Evolutionary conservation across 1,140 invertebrate species (phyloP).

Genomic region (Diabrotica undecimpunctata): DNA sequence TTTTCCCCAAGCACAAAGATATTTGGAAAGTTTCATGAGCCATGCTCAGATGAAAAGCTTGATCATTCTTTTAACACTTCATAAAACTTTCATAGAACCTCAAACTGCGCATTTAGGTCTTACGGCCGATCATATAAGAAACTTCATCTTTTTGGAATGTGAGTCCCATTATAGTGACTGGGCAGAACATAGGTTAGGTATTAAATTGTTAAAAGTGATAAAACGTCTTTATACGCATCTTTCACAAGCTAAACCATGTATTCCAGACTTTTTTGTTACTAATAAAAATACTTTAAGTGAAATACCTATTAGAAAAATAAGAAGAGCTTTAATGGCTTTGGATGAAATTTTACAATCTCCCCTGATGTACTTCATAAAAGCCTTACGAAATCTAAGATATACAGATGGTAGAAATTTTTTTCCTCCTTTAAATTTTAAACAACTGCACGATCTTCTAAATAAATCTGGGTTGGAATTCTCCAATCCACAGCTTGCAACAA

Average conservation of each 20-base stretch:
- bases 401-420: constrained; percentile 53
- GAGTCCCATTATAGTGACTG: constrained; percentile 65
- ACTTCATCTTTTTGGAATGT: constrained; percentile 71
- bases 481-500: not conserved
- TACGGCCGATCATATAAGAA: constrained; percentile 63
- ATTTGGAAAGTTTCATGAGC: constrained; percentile 64
- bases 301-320: not conserved
- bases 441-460: constrained; percentile 57
- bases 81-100: constrained; percentile 66
- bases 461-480: constrained; percentile 3
- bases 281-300: not conserved
- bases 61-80: constrained; percentile 59
- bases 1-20: constrained; percentile 69
- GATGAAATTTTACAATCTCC: constrained; percentile 55
- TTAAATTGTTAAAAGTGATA: not conserved
- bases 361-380: constrained; percentile 62
- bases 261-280: not conserved
- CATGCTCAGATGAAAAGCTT: constrained; percentile 66
- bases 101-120: constrained; percentile 55
- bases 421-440: constrained; percentile 59
- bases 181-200: constrained; percentile 58
- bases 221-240: not conserved
- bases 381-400: constrained; percentile 63
- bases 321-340: constrained; percentile 31
- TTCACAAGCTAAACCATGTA: not conserved